These are phyloP conservation scores for Uloborus diversus DNA, from an alignment of 1,140 invertebrate species.

Conservation along the genomic window DNA sequence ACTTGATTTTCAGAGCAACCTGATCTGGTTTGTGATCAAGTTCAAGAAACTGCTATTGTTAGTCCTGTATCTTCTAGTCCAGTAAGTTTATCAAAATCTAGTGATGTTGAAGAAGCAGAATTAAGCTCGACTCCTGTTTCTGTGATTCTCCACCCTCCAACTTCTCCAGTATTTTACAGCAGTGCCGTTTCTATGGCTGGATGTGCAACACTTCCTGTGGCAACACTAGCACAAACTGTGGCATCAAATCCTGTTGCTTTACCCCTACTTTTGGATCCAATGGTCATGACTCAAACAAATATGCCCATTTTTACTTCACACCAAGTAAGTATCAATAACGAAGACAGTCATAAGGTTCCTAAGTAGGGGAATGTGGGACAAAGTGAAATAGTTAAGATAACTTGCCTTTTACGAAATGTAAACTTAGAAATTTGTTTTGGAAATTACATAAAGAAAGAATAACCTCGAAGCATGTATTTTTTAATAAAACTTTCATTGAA, in stretches of 20 bases:
- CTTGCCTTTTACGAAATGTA: no score
- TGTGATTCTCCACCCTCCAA: constrained; percentile 52
- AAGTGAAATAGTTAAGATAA: no score
- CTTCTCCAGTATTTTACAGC: constrained; percentile 18
- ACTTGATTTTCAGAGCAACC: neutral
- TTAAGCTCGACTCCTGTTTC: constrained; percentile 25
- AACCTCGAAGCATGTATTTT: no score
- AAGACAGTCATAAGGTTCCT: no score
- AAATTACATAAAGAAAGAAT: no score
- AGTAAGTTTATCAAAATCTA: neutral
- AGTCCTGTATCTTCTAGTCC: constrained; percentile 37
- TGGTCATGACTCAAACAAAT: constrained; percentile 42
- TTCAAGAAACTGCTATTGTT: constrained; percentile 20
- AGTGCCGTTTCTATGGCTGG: neutral
- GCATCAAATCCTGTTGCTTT: neutral
- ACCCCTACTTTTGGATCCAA: constrained; percentile 43
- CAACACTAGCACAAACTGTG: neutral
- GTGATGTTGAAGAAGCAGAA: neutral
- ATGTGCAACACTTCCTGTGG: neutral
- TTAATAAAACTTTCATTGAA: no score
- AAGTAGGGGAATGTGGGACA: no score
- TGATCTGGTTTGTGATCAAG: constrained; percentile 7
- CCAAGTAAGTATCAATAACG: no score
- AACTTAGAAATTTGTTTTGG: no score
- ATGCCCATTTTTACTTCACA: constrained; percentile 53